Percentiles rank a stretch among this genome's conserved stretches.
phyloP scores from a whole-genome alignment of 2,888 invertebrate species.

The Azorinus chamasolen region DNA sequence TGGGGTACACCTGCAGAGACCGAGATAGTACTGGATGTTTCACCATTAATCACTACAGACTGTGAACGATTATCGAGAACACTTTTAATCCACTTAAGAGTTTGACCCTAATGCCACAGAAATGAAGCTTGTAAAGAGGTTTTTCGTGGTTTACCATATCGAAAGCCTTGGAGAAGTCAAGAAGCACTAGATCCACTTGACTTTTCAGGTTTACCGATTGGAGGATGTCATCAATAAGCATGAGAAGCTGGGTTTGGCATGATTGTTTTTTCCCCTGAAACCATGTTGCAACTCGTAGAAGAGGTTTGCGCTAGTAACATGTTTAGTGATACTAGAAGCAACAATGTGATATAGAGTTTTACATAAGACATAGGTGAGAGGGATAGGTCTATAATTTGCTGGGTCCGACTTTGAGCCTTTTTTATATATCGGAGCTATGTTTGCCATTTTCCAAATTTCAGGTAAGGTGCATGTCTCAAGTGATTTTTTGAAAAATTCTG shows the following conservation, averaged over 20 bases:
- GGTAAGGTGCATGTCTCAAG: background rate
- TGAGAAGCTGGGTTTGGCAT: constrained; percentile 3
- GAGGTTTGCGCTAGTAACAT: too few species aligned
- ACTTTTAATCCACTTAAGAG: constrained; percentile 13
- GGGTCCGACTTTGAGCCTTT: constrained; percentile 2
- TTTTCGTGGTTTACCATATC: constrained; percentile 21
- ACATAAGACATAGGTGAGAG: constrained; percentile 11
- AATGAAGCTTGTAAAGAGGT: constrained; percentile 9
- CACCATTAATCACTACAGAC: constrained; percentile 14
- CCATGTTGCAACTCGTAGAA: constrained; percentile 2
- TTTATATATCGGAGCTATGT: constrained; percentile 1
- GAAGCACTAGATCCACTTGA: background rate
- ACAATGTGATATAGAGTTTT: constrained; percentile 2
- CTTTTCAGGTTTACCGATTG: background rate
- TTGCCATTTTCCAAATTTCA: constrained; percentile 3
- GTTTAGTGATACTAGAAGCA: background rate
- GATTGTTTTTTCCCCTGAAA: background rate
- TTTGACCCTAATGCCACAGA: constrained; percentile 16
- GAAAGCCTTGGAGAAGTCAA: constrained; percentile 20
- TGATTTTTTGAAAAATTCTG: background rate
- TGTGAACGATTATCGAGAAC: constrained; percentile 16
- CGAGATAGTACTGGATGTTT: background rate
- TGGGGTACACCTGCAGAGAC: constrained; percentile 18
- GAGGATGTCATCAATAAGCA: constrained; percentile 3
- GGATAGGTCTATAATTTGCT: background rate